Conservation (phyloP, 2,113 vertebrate species). For the Phasianus colchicus region DNA sequence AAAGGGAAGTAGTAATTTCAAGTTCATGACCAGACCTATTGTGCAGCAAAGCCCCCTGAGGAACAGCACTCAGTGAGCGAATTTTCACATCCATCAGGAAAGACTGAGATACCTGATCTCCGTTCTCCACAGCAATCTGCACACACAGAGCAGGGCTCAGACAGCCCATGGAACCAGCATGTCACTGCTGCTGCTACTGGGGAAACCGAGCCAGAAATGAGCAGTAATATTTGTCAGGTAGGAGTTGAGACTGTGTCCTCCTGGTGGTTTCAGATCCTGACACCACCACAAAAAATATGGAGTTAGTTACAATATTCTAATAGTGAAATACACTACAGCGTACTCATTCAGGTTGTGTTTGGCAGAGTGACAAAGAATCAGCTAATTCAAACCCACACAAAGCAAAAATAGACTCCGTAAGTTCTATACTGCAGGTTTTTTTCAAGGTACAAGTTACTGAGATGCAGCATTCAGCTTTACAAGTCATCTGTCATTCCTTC, state of each 20-base stretch:
- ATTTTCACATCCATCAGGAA: not conserved
- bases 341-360: not conserved
- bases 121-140: accelerated
- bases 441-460: not conserved
- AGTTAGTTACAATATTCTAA: not conserved
- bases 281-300: not conserved
- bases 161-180: accelerated
- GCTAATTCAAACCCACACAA: not conserved
- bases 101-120: not conserved
- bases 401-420: not conserved
- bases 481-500: not conserved
- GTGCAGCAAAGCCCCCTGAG: not conserved
- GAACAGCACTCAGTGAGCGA: not conserved
- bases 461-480: not conserved
- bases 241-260: not conserved
- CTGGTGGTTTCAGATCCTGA: not conserved
- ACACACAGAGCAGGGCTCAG: not conserved
- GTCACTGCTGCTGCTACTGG: accelerated
- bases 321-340: not conserved
- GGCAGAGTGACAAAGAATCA: not conserved
- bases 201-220: not conserved
- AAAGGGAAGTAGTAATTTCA: not conserved
- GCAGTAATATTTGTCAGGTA: not conserved
- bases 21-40: not conserved
- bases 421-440: not conserved